Evolutionary conservation across 2,113 vertebrate genomes (phyloP).

Genomic region (Paratilapia polleni): DNA sequence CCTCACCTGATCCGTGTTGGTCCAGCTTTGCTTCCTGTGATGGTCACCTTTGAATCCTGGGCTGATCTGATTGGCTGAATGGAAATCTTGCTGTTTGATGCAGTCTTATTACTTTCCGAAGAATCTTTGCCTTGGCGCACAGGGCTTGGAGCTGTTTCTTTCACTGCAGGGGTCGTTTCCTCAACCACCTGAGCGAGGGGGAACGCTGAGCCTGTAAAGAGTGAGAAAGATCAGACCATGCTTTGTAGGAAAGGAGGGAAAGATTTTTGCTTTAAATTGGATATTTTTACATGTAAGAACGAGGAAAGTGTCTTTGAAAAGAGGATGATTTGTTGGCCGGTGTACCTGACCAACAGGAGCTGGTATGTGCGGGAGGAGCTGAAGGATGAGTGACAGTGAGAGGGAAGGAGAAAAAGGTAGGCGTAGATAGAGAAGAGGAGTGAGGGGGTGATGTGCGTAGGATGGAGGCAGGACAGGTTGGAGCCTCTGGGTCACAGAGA

Average conservation of each 20-base stretch:
- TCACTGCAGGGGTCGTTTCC: slow-evolving; percentile 4
- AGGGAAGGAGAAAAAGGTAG: slow-evolving; percentile 40
- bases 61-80: slow-evolving; percentile 16
- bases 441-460: slow-evolving; percentile 24
- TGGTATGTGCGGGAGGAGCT: slow-evolving; percentile 32
- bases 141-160: slow-evolving; percentile 22
- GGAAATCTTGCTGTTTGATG: slow-evolving; percentile 43
- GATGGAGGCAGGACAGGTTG: slow-evolving; percentile 32
- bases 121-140: slow-evolving; percentile 8
- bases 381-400: slow-evolving; percentile 20
- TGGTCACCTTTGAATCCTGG: slow-evolving; percentile 9
- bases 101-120: slow-evolving; percentile 13
- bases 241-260: not conserved
- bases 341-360: slow-evolving; percentile 71
- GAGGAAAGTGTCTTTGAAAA: not conserved
- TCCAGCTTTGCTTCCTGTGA: slow-evolving; percentile 35
- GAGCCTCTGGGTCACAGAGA: slow-evolving; percentile 72
- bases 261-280: not conserved
- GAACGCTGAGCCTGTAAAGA: slow-evolving; percentile 25
- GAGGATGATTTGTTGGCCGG: not conserved
- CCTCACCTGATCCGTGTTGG: slow-evolving; percentile 61
- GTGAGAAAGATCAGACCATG: not conserved
- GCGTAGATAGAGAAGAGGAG: slow-evolving; percentile 30
- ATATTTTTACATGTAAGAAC: not conserved
- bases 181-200: slow-evolving; percentile 11